A percentile compares a stretch with the other conserved stretches of the same genome.
Evolutionary conservation across 2,888 invertebrate genomes (phyloP).

Genomic region (Monoplex corrugatus): DNA sequence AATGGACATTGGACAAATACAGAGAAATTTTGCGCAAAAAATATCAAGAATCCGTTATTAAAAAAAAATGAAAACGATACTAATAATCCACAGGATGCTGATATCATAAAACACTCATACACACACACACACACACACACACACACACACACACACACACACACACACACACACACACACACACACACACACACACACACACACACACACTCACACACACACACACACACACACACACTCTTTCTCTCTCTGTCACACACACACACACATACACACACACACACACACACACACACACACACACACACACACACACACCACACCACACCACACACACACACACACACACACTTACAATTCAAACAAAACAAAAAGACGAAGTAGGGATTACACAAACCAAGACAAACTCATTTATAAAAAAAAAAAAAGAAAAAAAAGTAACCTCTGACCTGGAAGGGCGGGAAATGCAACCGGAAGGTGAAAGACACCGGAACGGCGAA

Average conservation of each 20-base stretch:
- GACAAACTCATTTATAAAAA: too few species aligned
- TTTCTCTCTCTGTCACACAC: not conserved
- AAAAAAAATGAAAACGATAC: too few species aligned
- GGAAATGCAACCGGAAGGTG: conserved; percentile 47
- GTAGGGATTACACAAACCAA: too few species aligned
- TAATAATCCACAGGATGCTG: too few species aligned
- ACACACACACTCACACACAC: not conserved
- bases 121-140: not conserved
- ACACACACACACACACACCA: not conserved
- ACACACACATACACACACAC: not conserved
- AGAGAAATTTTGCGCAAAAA: too few species aligned
- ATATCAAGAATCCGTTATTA: too few species aligned
- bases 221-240: not conserved
- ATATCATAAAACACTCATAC: too few species aligned
- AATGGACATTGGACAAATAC: too few species aligned
- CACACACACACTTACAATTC: not conserved
- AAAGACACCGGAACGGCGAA: conserved; percentile 48
- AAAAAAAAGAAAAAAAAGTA: not conserved
- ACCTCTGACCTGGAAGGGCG: conserved; percentile 45
- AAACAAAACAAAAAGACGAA: too few species aligned
- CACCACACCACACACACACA: not conserved
- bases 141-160: conserved; percentile 8
- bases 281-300: too few species aligned
- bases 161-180: conserved; percentile 21
- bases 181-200: not conserved